Base-by-base conservation (phyloP, 2,113 vertebrate species). In the Mirounga angustirostris region DNA sequence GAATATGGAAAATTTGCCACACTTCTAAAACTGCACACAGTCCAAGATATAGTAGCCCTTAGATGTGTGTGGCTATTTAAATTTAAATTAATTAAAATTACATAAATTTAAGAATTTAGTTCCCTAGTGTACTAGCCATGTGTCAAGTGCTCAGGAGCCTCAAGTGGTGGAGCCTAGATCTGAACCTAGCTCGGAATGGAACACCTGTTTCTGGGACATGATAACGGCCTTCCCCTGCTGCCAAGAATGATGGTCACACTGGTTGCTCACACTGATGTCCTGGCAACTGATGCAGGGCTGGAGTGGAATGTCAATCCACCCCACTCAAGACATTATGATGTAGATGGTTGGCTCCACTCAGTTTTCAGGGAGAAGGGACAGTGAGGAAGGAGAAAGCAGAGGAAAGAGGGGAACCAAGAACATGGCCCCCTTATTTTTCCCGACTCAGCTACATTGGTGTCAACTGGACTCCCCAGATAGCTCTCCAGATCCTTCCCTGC, bases 11-110 rank as follows among this genome's bases (percentile, higher is more conserved):
- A 83, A 74, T 59, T 59, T 43, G 43, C 22, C 16, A 58, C 28
- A 50, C 33, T 54, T 65, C 40, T 76, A 30, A 91, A 79, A 76
- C 30, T 58, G 15, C 1, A 4, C 13, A 33, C 24, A 24, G 89
- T 87, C 52, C 43, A 89, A 26, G 54, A 69, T 54, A 22, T 1
- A 33, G 83, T 59, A 82, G 84, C 89, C 46, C n/a, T 56, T 74
- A 28, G 40, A 24, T 74, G 54, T 50, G 8, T 50, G 71, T 89
- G 71, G 63, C 96, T 74, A 26, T 54, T 92, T 84, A 71, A 83
- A 79, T 61, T 78, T 79, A 54, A 93, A 95, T 90, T 56, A 71
- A 74, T 88, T 88, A 74, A 63, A 63, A 33, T 91, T 10, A 65
- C 52, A 85, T 67, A 65, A 36, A 76, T 63, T 84, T 65, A 83